Base-by-base conservation (phyloP, 2,797 vertebrate species). In the Pangasius djambal region DNA sequence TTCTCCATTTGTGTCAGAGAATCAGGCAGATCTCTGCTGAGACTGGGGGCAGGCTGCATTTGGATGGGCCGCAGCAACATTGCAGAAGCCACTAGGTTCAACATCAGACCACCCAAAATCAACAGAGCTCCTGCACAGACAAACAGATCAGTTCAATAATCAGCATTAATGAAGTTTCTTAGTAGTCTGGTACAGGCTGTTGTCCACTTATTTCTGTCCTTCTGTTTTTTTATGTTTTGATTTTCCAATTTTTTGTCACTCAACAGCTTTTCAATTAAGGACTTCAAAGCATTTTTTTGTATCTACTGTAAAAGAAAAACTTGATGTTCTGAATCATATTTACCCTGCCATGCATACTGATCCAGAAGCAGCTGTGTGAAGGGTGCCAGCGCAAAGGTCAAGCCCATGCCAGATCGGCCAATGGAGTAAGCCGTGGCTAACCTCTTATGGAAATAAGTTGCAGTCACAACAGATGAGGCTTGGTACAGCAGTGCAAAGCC, bases 401-500 rank as follows among this genome's bases (percentile, higher is more conserved):
- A 93, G 72, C 98, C 98, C 97, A 98, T 98, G 48, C 98, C 98
- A 0, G 97, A 97, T 61, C 97, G 97, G 28, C 97, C 97, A 3
- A 98, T 95, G 0, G 97, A 96, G 31, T 96, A 98, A 2, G 95
- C 96, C 9, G 98, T 95, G 0, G 96, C 97, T 92, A 99, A 75
- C 87, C 96, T 94, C 72, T 95, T 96, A 91, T 94, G 93, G 95
- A 99, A 99, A 93, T 97, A 97, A 90, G 96, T 95, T 44, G 97
- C 97, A 0, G 89, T 97, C 93, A 96, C 93, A 91, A 98, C 97
- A 3, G 97, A 96, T 1, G 97, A 97, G 6, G 94, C 94, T 89
- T 99, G 98, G 94, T 98, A 99, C n/a, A 98, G 93, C 78, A 98
- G 96, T 88, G 97, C 92, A 89, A 98, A 98, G 3, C 98, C 98